Percentiles rank a stretch among this genome's conserved stretches.
These are phyloP conservation scores for Thaumatotibia leucotreta DNA, from an alignment of 1,140 invertebrate genomes.

Conservation along the genomic window DNA sequence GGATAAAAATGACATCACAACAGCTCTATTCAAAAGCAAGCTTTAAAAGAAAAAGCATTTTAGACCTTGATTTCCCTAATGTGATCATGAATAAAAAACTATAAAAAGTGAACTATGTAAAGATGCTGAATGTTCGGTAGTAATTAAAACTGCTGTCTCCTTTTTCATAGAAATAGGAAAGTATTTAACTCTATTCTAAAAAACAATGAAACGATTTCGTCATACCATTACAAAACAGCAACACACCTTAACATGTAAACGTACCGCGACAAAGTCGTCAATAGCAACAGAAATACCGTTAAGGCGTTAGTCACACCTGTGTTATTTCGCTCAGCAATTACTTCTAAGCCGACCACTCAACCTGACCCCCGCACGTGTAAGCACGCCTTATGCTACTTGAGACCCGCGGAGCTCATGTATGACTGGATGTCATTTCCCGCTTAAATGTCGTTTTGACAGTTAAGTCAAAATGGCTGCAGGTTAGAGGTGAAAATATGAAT, in stretches of 20 bases:
- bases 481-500: constrained; percentile 48
- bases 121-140: too few species aligned
- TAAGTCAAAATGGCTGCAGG: constrained; percentile 54
- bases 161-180: background rate
- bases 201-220: background rate
- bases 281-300: constrained; percentile 34
- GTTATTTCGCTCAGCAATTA: constrained; percentile 57
- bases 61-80: too few species aligned
- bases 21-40: background rate
- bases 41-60: too few species aligned
- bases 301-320: constrained; percentile 46
- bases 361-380: constrained; percentile 22
- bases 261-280: background rate
- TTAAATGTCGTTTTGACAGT: constrained; percentile 56
- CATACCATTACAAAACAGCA: background rate
- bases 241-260: constrained; percentile 1
- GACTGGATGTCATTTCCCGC: constrained; percentile 33
- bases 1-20: background rate
- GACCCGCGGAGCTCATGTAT: constrained; percentile 28
- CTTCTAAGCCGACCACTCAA: constrained; percentile 29
- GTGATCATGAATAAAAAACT: too few species aligned
- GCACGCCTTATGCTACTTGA: constrained; percentile 12
- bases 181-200: background rate
- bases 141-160: too few species aligned
- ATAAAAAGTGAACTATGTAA: too few species aligned